Evolutionary conservation across 2,113 vertebrate species (phyloP), one percentile per base, ranked within the genome.

Genomic region (Xenopus laevis): DNA sequence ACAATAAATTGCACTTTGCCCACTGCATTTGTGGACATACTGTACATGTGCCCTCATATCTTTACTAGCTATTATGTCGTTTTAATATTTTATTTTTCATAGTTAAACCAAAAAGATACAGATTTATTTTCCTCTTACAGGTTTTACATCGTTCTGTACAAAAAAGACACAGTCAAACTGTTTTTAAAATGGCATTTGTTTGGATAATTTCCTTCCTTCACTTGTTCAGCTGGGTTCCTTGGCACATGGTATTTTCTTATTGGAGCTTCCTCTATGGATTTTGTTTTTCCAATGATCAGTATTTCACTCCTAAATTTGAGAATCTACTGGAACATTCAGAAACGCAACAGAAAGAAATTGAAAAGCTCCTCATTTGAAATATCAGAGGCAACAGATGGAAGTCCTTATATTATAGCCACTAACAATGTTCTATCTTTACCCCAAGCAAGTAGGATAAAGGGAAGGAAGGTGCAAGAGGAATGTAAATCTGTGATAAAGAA

Each of bases 291-390:
- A 0, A 88, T 95, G 63, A 74, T 95, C 65, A 87, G 83, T 0
- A 93, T 98, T 84, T 83, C 88, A 67, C 97, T 91, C 84, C 95
- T 98, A 85, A 96, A 96, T 11, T 17, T 92, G 13, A 86, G 84
- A 80, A 95, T 97, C 83, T 95, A 95, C 84, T 81, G 90, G 80
- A 91, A 86, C 79, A 93, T 97, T 69, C 91, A 89, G 66, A 89
- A 83, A 21, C 80, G 91, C n/a, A 87, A 85, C 78, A 84, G 82
- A 79, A 86, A 80, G 61, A 75, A 8, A 1, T 71, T 45, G 21
- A n/a, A 53, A 8, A 4, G 23, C 11, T 16, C 12, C 1, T 13
- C n/a, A 9, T 30, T 11, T 47, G 9, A 21, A 7, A 21, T 8
- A 6, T 27, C 15, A 6, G 57, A 44, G 33, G 16, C 13, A 16